Base-by-base conservation (phyloP, 2,888 invertebrate species). In the Pandemis heparana region DNA sequence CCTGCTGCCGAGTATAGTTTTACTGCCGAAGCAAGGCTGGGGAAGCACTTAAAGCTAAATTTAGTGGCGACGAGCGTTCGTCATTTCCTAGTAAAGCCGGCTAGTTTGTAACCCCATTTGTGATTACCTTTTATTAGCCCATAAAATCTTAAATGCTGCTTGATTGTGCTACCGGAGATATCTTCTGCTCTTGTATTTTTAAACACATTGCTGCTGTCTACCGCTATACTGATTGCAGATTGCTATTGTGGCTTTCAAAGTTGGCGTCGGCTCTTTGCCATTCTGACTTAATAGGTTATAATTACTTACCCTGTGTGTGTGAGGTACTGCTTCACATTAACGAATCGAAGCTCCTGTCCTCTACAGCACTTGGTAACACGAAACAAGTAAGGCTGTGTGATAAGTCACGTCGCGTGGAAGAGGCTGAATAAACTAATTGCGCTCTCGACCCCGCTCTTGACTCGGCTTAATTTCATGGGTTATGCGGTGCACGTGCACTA, bases 401-500 rank as follows among this genome's bases (percentile, higher is more conserved):
- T 56, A 56, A 56, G 56, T 56, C 56, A 56, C 56, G 56, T 56
- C 23, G 56, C 23, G 5, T 10, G 5, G 56, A 48, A 56, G 56
- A 59, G 18, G 18, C 43, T 56, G 63, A 64, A 53, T 70, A 53
- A 63, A 53, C 63, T 70, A 70, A 70, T 59, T 23, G 16, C 59
- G 48, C 48, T 7, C 38, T 16, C 32, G 18, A 32, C 16, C 53
- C 60, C 60, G 48, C 56, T 48, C 48, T 65, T 62, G 62, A 16
- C 16, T 39, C 38, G 48, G 14, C 39, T 32, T 39, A 62, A 72
- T 68, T 68, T 72, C 56, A 63, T 39, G 72, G 53, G 18, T 61
- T 66, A 51, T 48, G 43, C 51, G 46, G 56, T 72, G 68, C 72
- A 72, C 62, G 68, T 68, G 68, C 7, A 68, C 43, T 41, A 46